A percentile compares a stretch with the other conserved stretches of the same genome.
These are phyloP conservation scores for Petroica traversi DNA, from an alignment of 2,113 vertebrate species.

Conservation along the genomic window DNA sequence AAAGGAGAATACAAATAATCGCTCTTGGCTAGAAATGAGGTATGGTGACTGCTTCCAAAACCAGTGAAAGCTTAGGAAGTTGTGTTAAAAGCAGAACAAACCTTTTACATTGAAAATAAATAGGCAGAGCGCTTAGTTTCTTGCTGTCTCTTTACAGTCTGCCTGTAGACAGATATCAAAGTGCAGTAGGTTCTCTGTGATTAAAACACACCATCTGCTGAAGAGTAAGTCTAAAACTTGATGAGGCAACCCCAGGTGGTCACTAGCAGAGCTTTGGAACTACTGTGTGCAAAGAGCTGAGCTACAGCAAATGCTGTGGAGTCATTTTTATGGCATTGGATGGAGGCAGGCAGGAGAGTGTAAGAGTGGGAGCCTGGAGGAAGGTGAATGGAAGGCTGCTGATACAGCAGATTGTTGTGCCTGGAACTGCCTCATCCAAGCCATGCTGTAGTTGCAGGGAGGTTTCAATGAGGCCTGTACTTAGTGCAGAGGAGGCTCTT, in stretches of 20 bases:
- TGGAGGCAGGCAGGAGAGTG: fast-evolving
- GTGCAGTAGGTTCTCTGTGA: not conserved
- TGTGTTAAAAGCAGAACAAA: not conserved
- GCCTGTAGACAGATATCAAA: not conserved
- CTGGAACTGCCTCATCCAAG: not conserved
- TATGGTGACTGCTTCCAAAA: not conserved
- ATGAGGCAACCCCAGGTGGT: not conserved
- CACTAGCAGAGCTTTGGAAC: not conserved
- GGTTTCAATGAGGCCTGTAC: not conserved
- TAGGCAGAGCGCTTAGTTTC: not conserved
- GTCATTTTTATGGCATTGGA: not conserved
- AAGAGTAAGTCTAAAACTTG: not conserved
- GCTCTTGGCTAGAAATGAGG: not conserved
- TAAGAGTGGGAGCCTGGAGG: not conserved
- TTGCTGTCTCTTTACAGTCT: not conserved
- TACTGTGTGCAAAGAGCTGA: not conserved
- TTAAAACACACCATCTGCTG: not conserved
- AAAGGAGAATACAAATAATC: not conserved
- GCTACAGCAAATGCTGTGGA: not conserved
- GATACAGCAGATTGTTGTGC: not conserved
- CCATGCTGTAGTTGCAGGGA: not conserved
- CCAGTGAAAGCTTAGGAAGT: not conserved
- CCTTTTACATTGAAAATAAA: not conserved
- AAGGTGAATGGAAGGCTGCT: not conserved
- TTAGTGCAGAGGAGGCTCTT: not conserved